Conservation (phyloP, 1,140 invertebrate species). For the Polypedilum pembai region DNA sequence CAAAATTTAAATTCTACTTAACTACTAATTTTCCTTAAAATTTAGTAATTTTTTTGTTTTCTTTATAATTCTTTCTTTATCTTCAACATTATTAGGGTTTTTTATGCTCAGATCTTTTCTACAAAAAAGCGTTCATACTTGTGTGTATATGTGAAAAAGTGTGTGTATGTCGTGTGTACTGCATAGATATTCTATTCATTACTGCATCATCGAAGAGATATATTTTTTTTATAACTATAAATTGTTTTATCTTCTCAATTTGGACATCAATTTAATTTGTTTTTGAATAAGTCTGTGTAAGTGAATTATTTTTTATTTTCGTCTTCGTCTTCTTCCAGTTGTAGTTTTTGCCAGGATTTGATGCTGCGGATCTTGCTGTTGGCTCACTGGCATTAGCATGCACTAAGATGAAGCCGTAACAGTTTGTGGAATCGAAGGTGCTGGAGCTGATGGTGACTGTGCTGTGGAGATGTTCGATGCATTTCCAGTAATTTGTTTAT, state of each 20-base stretch:
- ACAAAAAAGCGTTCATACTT: not conserved
- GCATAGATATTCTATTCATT: too few relatives aligned
- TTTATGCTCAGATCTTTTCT: conserved; percentile 18
- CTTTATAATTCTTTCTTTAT: not conserved
- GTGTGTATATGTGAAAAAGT: too few relatives aligned
- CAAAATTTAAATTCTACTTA: conserved; percentile 13
- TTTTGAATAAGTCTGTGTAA: not conserved
- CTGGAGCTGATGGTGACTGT: not conserved
- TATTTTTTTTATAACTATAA: too few relatives aligned
- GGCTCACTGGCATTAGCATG: not conserved
- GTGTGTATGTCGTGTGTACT: too few relatives aligned
- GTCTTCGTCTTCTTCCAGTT: conserved; percentile 2
- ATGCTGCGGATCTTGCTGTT: not conserved
- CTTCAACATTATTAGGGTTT: not conserved
- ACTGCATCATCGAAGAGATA: too few relatives aligned
- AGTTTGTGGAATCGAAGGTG: not conserved
- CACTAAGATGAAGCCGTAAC: conserved; percentile 26
- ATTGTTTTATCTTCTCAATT: too few relatives aligned
- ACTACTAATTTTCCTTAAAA: not conserved
- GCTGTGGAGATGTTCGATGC: not conserved
- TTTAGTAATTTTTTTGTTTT: not conserved
- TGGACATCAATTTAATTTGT: not conserved
- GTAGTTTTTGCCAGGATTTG: not conserved
- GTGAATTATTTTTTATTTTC: not conserved
- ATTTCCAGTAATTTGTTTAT: not conserved